phyloP scores from a whole-genome alignment of 2,113 vertebrate species.

The Chelonoidis abingdonii region DNA sequence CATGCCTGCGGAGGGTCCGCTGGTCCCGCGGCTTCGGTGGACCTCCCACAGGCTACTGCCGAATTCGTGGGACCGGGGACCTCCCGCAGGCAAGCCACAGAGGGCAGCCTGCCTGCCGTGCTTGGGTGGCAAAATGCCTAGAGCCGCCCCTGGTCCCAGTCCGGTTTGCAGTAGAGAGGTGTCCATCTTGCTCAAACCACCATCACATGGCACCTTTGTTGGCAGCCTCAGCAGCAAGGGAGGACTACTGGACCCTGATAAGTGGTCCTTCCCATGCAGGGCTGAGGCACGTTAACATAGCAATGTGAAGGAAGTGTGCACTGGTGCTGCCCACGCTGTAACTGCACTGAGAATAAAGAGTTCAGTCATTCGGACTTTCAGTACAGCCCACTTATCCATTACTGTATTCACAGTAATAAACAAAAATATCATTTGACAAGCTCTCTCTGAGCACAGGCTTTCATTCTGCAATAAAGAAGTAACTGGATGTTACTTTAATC shows the following conservation, averaged over 20 bases:
- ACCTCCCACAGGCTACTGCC: too few species aligned
- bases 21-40: too few species aligned
- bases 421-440: rapidly evolving
- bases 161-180: not conserved
- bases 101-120: too few species aligned
- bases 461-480: not conserved
- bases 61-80: too few species aligned
- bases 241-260: not conserved
- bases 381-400: not conserved
- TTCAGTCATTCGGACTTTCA: not conserved
- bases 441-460: not conserved
- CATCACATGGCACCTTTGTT: not conserved
- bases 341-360: not conserved
- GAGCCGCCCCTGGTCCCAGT: not conserved
- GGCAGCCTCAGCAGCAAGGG: not conserved
- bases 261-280: not conserved
- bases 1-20: too few species aligned
- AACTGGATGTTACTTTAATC: not conserved
- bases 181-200: not conserved
- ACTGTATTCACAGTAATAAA: not conserved
- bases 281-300: not conserved
- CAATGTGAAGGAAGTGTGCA: not conserved
- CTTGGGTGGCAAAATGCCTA: too few species aligned
- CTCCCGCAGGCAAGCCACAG: too few species aligned
- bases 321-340: not conserved